Evolutionary conservation across 2,888 invertebrate species (phyloP), one percentile per base, ranked within the genome.

Genomic region (Drosophila trichaetosa): DNA sequence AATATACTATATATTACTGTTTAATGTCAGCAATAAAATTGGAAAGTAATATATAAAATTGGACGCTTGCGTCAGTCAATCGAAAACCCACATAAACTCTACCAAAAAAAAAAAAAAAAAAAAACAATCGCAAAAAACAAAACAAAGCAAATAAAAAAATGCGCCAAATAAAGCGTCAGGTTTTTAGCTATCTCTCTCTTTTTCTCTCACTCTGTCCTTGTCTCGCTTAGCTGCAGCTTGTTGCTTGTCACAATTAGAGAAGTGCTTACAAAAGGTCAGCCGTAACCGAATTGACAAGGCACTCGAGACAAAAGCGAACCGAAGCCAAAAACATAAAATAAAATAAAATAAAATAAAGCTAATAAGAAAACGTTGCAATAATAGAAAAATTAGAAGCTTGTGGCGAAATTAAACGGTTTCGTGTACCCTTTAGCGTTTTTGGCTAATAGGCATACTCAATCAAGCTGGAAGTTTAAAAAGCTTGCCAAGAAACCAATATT

Each of bases 181-280:
- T 72, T 64, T 58, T 52, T 48, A 36, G 31, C 61, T 68, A 38
- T 46, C 24, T 36, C 34, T 48, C 36, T 36, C 46, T 58, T 29
- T 36, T 2, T 7, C 27, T 3, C 11, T 54, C 21, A 31, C 6
- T 48, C n/a, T 40, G 29, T 34, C 18, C 31, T 34, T 40, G 21
- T 61, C 46, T 62, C 52, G 49, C 69, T 48, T 33, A 42, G 34
- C 56, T 67, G 40, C 29, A 56, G 76, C 73, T 73, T 79, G 79
- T 66, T 63, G 80, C 77, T 77, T 69, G 80, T 82, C 88, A 80
- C 88, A 87, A 89, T 87, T 89, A 86, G 82, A 82, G 88, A 75
- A 88, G 82, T 83, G 82, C 70, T 83, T 82, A 83, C 82, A 79
- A 88, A 84, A 87, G 86, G 86, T 87, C 86, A 85, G 80, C 68